Evolutionary conservation across 2,797 vertebrate genomes (phyloP), one percentile per base, ranked within the genome.

Genomic region (Pristis pectinata): DNA sequence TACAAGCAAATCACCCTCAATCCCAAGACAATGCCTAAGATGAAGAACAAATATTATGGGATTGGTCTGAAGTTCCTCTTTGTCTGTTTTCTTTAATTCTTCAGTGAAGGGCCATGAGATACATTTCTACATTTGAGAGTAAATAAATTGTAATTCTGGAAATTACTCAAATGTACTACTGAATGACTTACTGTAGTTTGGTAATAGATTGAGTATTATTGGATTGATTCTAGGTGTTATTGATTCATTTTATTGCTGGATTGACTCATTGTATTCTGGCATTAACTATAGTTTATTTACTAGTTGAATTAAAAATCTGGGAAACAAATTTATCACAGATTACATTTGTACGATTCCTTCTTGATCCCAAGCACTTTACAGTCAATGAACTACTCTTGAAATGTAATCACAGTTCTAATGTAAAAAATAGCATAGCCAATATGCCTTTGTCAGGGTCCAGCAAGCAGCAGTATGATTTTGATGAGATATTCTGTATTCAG

Each of bases 61-160:
- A 77, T 10, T 77, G 27, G 6, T 77, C 34, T 34, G 74, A 77
- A 30, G 34, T 77, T 34, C 34, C 34, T n/a, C 74, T 77, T 77
- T n/a, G 74, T 9, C 27, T 34, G 34, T 10, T n/a, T 34, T 34
- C 6, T 77, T 77, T 34, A 27, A 77, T 77, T 34, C 74, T 77
- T 77, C 34, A 34, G 34, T 30, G 30, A 76, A 59, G 34, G n/a
- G 85, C 11, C 85, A n/a, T 61, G 34, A 61, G 85, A 37, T 37
- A n/a, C n/a, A 56, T 59, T 89, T 89, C 56, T 19, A 89, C 85
- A 19, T 61, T 59, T 59, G 59, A 89, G 56, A 17, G 53, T n/a
- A 19, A 61, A 37, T 61, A 61, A 89, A 89, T 89, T 85, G 82
- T 85, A 59, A n/a, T 87, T 61, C 27, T 61, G 56, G 83, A 87